Conservation (phyloP, 2,797 vertebrate genomes). For the Apogon talboti region DNA sequence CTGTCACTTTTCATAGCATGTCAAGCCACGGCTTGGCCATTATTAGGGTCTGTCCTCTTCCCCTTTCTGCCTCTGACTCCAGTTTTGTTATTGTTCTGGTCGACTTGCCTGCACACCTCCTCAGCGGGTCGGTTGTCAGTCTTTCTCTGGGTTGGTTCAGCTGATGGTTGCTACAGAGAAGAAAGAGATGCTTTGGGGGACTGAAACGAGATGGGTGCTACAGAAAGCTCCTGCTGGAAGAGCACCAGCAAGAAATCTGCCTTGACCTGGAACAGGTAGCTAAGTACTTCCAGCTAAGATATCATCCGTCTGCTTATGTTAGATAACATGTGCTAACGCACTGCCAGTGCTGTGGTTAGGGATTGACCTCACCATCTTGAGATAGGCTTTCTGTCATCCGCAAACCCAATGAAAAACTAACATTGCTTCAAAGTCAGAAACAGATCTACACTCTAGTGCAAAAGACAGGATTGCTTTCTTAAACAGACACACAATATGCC, state of each 20-base stretch:
- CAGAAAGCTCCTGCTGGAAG: conserved; percentile 27
- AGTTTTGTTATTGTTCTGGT: conserved; percentile 83
- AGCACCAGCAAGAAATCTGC: conserved; percentile 48
- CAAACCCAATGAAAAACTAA: conserved; percentile 35
- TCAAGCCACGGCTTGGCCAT: conserved; percentile 81
- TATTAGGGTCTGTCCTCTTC: conserved; percentile 83
- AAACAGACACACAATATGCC: conserved; percentile 67
- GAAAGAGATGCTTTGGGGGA: conserved; percentile 63
- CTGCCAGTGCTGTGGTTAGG: conserved; percentile 42
- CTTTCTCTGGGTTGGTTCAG: conserved; percentile 58
- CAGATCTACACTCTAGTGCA: conserved; percentile 32
- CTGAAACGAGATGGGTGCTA: conserved; percentile 48
- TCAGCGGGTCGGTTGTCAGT: conserved; percentile 75
- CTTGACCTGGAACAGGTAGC: conserved; percentile 60
- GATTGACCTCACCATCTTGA: conserved; percentile 65
- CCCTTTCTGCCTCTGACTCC: conserved; percentile 74
- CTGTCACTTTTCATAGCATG: conserved; percentile 87
- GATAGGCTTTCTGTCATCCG: conserved; percentile 60
- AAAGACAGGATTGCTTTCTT: conserved; percentile 58
- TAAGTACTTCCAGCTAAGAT: conserved; percentile 55
- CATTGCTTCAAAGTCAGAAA: conserved; percentile 49
- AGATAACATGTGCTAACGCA: conserved; percentile 45
- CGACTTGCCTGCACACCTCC: conserved; percentile 77
- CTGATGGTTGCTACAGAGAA: conserved; percentile 68
- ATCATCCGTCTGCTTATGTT: conserved; percentile 50